Evolutionary conservation across 2,888 invertebrate genomes (phyloP), one percentile per base, ranked within the genome.

Genomic region (Ormyrus pomaceus): DNA sequence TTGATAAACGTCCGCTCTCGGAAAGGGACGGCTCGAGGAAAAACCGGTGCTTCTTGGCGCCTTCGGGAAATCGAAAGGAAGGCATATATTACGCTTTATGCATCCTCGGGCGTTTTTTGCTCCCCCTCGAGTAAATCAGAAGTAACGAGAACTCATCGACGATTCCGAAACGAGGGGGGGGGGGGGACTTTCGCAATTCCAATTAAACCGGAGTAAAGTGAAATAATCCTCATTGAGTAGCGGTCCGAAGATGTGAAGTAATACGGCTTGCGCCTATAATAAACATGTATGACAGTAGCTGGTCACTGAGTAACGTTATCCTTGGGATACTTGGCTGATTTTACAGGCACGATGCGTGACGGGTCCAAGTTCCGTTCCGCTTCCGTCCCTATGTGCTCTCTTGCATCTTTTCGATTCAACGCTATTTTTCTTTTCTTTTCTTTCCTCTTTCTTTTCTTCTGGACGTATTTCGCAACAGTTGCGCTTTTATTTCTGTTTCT

Each of bases 261-360:
- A 72, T 19, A n/a, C 46, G 46, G 34, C 34, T 34, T 34, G 73
- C 72, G 71, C 80, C 75, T 75, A 83, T 82, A 85, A 85, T 85
- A 79, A 83, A 84, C 84, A 81, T 83, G 81, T 83, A 77, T 83
- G 85, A 85, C 83, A 82, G 82, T 82, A 59, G 69, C 46, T 62
- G 65, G 13, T 56, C 62, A 81, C 78, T 77, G 85, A 88, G 87
- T 88, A 88, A 88, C 88, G 88, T 88, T 88, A 88, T 86, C 86
- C 87, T 84, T 81, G 86, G 85, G 88, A 88, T 88, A 88, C 86
- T 85, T 87, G 86, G 87, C 87, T 88, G 86, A 85, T 85, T 87
- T 87, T 86, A 87, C 85, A 86, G 86, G 84, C 87, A 83, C 86
- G 84, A 84, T 86, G 88, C 88, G 88, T 88, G 88, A 88, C 88